A percentile compares a stretch with the other conserved stretches of the same genome.
phyloP scores from a whole-genome alignment of 2,113 vertebrate species.

The Cervus canadensis region DNA sequence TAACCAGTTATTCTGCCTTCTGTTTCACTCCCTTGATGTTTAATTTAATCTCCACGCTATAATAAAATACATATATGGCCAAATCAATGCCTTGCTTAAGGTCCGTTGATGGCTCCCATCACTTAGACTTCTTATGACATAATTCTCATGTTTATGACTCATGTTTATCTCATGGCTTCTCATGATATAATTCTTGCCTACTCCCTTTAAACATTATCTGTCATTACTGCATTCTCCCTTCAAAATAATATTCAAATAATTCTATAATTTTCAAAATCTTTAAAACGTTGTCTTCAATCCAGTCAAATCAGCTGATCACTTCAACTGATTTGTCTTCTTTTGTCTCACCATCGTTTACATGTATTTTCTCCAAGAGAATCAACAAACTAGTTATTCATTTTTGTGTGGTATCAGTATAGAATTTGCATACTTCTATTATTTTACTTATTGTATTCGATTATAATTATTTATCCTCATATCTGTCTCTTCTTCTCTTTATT shows the following conservation, averaged over 20 bases:
- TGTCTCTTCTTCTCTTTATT: background rate
- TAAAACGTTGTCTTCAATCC: background rate
- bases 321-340: fast-evolving
- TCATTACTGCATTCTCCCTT: background rate
- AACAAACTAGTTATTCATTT: background rate
- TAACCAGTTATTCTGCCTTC: background rate
- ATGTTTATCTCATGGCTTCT: background rate
- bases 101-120: fast-evolving
- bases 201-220: background rate
- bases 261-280: background rate
- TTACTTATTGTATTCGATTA: background rate
- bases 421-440: background rate
- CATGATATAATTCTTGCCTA: background rate
- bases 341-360: background rate
- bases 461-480: background rate
- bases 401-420: background rate
- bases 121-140: background rate
- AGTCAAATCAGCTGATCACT: background rate
- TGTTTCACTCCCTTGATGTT: background rate
- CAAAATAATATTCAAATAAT: background rate
- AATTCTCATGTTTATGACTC: background rate
- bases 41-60: background rate
- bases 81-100: background rate
- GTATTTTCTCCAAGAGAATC: background rate
- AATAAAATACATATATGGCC: background rate